Evolutionary conservation across 1,140 invertebrate genomes (phyloP).

Genomic region (Drosophila hydei): DNA sequence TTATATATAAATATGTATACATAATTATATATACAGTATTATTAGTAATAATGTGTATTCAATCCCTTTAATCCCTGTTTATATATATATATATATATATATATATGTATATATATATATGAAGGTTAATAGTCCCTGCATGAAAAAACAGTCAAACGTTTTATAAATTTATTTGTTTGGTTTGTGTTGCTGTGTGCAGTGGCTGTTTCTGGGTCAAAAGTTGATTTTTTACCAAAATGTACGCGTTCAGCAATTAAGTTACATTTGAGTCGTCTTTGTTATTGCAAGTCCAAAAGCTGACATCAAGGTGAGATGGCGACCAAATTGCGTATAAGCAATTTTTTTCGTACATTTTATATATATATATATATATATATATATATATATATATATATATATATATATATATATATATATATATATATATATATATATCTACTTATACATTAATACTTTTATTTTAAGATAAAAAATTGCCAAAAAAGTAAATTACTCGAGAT

Average conservation of each 20-base stretch:
- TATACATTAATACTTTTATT: no score
- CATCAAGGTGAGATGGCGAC: conserved; percentile 58
- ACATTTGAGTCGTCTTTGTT: conserved; percentile 67
- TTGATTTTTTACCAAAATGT: conserved; percentile 36
- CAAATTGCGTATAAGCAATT: conserved; percentile 9
- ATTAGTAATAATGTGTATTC: no score
- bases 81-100: no score
- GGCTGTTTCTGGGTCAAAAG: conserved; percentile 58
- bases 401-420: no score
- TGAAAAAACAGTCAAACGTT: conserved; percentile 8
- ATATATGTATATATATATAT: background rate
- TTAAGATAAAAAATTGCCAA: no score
- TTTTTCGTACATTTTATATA: conserved; percentile 6
- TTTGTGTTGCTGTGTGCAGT: conserved; percentile 12
- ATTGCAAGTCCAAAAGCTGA: conserved; percentile 33
- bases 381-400: no score
- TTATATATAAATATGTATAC: background rate
- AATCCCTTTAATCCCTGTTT: no score
- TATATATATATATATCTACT: no score
- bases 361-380: no score
- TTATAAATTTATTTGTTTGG: conserved; percentile 25
- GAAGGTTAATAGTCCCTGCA: conserved; percentile 10
- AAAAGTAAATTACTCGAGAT: no score
- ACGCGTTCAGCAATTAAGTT: conserved; percentile 55
- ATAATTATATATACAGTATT: background rate